Base-by-base conservation (phyloP, 2,797 vertebrate species). In the Staurois parvus region DNA sequence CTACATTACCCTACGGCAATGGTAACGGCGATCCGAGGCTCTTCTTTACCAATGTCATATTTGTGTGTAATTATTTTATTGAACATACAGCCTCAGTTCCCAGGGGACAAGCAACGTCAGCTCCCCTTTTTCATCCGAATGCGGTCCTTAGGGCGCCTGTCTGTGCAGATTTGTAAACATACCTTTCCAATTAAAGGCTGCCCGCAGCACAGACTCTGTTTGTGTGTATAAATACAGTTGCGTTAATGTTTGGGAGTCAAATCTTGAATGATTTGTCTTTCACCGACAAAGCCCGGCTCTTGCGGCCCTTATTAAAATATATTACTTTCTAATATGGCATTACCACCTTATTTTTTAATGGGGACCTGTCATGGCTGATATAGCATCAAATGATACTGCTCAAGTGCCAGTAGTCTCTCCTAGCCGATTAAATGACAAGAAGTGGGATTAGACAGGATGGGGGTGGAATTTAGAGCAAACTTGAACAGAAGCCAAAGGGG, bases 111-210 rank as follows among this genome's bases (percentile, higher is more conserved):
- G 78, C 45, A 10, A 37, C 24, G 78, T 70, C 67, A 67, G 78
- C 45, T 80, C 30, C n/a, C 28, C 52, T 52, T 72, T 30, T 72
- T 59, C 78, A 37, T 80, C 67, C 45, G 78, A 37, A 15, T 10
- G 67, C 17, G 30, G 45, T 56, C 78, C 78, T 70, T n/a, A 30
- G 67, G 78, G 78, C 78, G 21, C 42, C 67, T 80, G 78, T 80
- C 78, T 80, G 45, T 56, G 78, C 45, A 26, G 24, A 80, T 80
- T 52, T 80, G 78, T 80, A 70, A 80, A 56, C 30, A 19, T 80
- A 80, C 78, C 78, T 80, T 34, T 56, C 78, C 78, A 80, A 80
- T 80, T 80, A 70, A 59, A 52, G 67, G 42, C 40, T 56, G 78
- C 78, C 78, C 7, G 67, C 52, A 68, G 78, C 42, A 28, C 7